Base-by-base conservation (phyloP, 2,113 vertebrate genomes). In the Papio anubis region DNA sequence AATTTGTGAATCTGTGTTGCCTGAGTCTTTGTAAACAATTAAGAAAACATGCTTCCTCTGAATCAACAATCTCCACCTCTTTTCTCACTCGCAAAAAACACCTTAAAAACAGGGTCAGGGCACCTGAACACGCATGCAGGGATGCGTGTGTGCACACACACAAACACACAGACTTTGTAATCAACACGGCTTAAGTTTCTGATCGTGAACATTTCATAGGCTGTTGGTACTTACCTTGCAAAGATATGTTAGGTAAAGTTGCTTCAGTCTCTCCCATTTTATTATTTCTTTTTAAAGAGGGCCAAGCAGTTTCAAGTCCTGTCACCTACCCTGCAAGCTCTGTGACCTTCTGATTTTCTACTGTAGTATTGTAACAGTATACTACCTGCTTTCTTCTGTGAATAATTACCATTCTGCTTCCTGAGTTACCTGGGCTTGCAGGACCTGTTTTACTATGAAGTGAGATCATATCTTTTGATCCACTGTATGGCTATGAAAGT, bases 401-500 rank as follows among this genome's bases (percentile, higher is more conserved):
- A 98, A 98, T 99, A 98, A 99, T 99, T 98, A 98, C 98, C 57
- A 98, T 76, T 96, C 98, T 95, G 98, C 99, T 98, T 99, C 98
- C 99, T 98, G 97, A 98, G 98, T 98, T 99, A 99, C 99, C 99
- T 99, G 98, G 97, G 99, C 99, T 99, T 98, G 99, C 99, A 99
- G 96, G 99, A 99, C 99, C 99, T 99, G 99, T 99, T 99, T 99
- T 98, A 98, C 98, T 98, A 95, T 98, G 97, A 98, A 98, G 98
- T 99, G 98, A 99, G 99, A 99, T 99, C 98, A 99, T 97, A 98
- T 97, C 97, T 99, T 99, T 99, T 99, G 98, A 99, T 98, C 98
- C 98, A 97, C 88, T 91, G 96, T 78, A 93, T 93, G 95, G 88
- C 92, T 97, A 98, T 98, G 97, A 98, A 94, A 96, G 85, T 80